Evolutionary conservation across 2,888 invertebrate species (phyloP), one percentile per base, ranked within the genome.

Genomic region (Cephus nigrinus): DNA sequence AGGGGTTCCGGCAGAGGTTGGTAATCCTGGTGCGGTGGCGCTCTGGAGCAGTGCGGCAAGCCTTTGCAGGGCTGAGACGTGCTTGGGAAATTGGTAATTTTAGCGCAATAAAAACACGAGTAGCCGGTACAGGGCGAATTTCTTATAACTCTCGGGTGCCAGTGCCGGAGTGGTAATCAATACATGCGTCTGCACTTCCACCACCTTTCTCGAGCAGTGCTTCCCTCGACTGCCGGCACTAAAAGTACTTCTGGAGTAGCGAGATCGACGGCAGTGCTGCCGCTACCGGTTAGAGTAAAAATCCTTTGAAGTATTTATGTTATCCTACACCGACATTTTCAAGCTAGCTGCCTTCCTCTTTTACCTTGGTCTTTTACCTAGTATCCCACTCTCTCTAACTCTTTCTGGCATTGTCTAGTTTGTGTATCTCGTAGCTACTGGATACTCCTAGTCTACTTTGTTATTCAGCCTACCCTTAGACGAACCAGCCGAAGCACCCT

Each of bases 121-220:
- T 78, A 75, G 78, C 78, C 77, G 78, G 75, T 75, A 75, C 76
- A 81, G 75, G 79, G 77, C 77, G 82, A 78, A 80, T 82, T 83
- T 83, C 82, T 83, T 83, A 77, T 77, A 80, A 78, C 68, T 72
- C 31, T n/a, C 15, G 11, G 68, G 68, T 74, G 55, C 82, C 55
- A 9, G 23, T 79, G 81, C 80, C 78, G 80, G 80, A 82, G 84
- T 83, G 81, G 86, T 85, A 87, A 88, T 88, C 87, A 85, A 88
- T 88, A 88, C 86, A 86, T 83, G 85, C 87, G 85, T 87, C 86
- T 85, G 84, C 85, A 83, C 82, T 85, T 84, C 81, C 84, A 82
- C 82, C 83, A 84, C 82, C 84, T 86, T 85, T 82, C 82, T 71
- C 71, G 30, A 33, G 71, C 30, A 30, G 30, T 23, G 55, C 55